A percentile compares a stretch with the other conserved stretches of the same genome.
Evolutionary conservation across 2,113 vertebrate genomes (phyloP).

Genomic region (Perccottus glenii): DNA sequence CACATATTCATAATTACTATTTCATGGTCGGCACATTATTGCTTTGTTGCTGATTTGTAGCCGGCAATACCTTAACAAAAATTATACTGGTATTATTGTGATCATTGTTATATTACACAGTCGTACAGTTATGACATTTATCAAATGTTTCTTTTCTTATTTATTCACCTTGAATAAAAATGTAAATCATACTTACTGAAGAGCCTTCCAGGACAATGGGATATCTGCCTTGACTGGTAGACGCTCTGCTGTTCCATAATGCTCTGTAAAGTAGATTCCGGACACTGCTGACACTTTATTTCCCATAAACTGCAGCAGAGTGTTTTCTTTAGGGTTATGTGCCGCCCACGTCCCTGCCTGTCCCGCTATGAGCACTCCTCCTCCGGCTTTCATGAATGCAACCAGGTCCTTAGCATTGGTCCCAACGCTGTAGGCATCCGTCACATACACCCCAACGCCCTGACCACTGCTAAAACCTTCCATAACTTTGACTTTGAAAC

Average conservation of each 20-base stretch:
- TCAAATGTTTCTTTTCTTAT: too few relatives aligned
- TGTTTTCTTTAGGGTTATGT: constrained; percentile 74
- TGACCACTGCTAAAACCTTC: constrained; percentile 51
- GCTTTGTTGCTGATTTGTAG: too few relatives aligned
- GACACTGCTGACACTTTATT: constrained; percentile 87
- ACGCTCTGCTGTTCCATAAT: constrained; percentile 60
- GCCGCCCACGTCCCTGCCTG: constrained; percentile 86
- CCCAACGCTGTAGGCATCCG: constrained; percentile 77
- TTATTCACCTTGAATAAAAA: too few relatives aligned
- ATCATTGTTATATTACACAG: too few relatives aligned
- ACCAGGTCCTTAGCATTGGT: constrained; percentile 68
- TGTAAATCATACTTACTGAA: constrained; percentile 84
- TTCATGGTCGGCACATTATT: too few relatives aligned
- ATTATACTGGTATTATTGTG: too few relatives aligned
- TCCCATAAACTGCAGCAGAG: constrained; percentile 82
- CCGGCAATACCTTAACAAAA: too few relatives aligned
- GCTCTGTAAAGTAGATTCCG: constrained; percentile 87
- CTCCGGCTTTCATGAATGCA: constrained; percentile 83
- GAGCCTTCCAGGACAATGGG: constrained; percentile 81
- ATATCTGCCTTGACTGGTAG: constrained; percentile 82
- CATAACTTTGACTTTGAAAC: constrained; percentile 49
- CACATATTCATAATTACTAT: too few relatives aligned
- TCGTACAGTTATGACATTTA: too few relatives aligned
- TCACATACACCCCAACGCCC: constrained; percentile 81
- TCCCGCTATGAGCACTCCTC: constrained; percentile 86